A percentile compares a stretch with the other conserved stretches of the same genome.
phyloP scores from a whole-genome alignment of 2,113 vertebrate species.

The Hemibates koningsi region DNA sequence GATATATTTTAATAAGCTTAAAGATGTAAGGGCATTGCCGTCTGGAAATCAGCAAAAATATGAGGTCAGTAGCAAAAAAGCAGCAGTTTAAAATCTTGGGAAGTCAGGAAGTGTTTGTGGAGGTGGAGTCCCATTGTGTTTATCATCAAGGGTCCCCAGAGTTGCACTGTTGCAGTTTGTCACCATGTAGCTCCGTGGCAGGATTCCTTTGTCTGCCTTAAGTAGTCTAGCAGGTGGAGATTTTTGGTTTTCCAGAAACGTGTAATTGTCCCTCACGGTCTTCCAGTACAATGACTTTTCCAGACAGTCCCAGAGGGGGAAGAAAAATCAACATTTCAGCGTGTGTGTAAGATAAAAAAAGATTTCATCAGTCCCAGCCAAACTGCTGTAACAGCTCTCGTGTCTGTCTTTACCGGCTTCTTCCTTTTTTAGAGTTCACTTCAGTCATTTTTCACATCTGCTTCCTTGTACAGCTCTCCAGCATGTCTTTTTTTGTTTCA shows the following conservation, averaged over 20 bases:
- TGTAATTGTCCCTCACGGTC: background rate
- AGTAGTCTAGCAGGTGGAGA: slow-evolving; percentile 28
- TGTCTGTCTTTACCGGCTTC: background rate
- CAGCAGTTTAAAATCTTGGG: background rate
- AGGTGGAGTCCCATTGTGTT: background rate
- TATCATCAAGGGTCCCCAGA: background rate
- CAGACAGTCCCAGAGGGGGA: background rate
- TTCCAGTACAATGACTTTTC: slow-evolving; percentile 15
- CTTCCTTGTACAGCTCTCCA: background rate
- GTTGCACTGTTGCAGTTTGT: background rate
- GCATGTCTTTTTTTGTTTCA: background rate
- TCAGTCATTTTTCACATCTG: slow-evolving; percentile 16
- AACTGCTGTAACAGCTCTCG: slow-evolving; percentile 8
- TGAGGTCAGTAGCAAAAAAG: background rate
- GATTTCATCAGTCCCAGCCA: background rate
- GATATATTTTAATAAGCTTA: background rate
- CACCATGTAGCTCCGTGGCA: background rate
- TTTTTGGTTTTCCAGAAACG: background rate
- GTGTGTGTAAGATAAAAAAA: background rate
- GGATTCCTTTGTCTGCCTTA: background rate
- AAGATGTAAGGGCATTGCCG: background rate
- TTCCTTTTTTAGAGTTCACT: background rate
- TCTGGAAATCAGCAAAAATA: background rate
- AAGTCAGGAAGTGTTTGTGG: background rate
- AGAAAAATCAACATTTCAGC: background rate